phyloP scores from a whole-genome alignment of 2,113 vertebrate genomes.

The Rhizomys pruinosus region DNA sequence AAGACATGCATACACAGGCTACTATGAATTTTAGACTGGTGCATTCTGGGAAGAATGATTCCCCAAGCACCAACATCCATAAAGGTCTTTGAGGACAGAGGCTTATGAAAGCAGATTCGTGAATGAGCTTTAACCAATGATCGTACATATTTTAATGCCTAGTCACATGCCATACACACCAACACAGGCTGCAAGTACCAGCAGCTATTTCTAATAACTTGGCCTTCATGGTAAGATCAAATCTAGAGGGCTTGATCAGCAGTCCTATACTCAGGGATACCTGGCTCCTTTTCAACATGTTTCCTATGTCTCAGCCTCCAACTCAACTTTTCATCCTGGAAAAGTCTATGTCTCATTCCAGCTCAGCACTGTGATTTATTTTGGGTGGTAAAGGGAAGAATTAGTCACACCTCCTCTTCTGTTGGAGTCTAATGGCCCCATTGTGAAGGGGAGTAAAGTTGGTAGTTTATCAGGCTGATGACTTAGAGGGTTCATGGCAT shows the following conservation, averaged over 20 bases:
- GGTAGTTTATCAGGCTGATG: conserved; percentile 73
- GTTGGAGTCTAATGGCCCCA: conserved; percentile 66
- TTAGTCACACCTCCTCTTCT: conserved; percentile 76
- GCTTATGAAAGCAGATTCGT: neutral
- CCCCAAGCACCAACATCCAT: neutral
- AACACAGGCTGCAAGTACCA: neutral
- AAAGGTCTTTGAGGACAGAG: neutral
- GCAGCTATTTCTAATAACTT: neutral
- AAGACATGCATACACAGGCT: neutral
- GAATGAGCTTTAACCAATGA: neutral
- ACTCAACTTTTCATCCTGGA: conserved; percentile 71
- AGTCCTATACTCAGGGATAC: neutral
- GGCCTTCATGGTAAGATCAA: conserved; percentile 30
- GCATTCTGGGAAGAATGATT: neutral
- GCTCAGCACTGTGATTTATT: conserved; percentile 75
- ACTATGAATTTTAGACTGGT: neutral
- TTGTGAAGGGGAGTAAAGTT: conserved; percentile 69
- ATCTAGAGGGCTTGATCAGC: neutral
- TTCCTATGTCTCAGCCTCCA: conserved; percentile 75
- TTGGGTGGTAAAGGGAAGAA: conserved; percentile 71
- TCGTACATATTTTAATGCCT: neutral
- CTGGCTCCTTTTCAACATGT: conserved; percentile 69
- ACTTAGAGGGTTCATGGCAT: conserved; percentile 40
- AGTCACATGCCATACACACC: neutral
- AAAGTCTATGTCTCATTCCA: conserved; percentile 77